phyloP scores from a whole-genome alignment of 1,140 invertebrate genomes.

The Formica selysi region DNA sequence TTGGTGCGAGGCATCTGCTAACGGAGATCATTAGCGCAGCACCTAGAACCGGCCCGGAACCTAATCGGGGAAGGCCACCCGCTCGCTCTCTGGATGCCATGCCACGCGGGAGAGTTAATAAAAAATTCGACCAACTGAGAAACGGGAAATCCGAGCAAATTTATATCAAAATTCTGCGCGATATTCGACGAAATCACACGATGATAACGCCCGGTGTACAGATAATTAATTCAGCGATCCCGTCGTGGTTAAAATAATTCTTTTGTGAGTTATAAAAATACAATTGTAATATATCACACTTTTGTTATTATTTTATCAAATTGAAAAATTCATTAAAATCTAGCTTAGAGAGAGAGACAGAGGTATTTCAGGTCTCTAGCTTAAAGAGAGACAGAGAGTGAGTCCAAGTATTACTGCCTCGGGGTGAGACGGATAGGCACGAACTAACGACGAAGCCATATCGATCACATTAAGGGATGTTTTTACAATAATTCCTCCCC shows the following conservation, averaged over 20 bases:
- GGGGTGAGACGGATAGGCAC: slow-evolving; percentile 59
- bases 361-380: too few species aligned
- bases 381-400: too few species aligned
- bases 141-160: background rate
- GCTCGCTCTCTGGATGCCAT: slow-evolving; percentile 40
- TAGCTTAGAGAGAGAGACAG: too few species aligned
- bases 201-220: background rate
- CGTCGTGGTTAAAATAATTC: background rate
- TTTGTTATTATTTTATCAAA: background rate
- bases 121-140: slow-evolving; percentile 53
- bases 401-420: background rate
- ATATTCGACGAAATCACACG: background rate
- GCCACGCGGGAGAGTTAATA: slow-evolving; percentile 38
- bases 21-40: slow-evolving; percentile 74
- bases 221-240: slow-evolving; percentile 44
- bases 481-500: slow-evolving; percentile 83
- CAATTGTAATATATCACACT: background rate
- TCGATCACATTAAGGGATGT: slow-evolving; percentile 83
- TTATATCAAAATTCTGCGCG: slow-evolving; percentile 9
- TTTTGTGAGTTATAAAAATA: too few species aligned
- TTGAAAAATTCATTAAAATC: slow-evolving; percentile 4
- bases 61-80: slow-evolving; percentile 67
- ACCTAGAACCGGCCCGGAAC: slow-evolving; percentile 65
- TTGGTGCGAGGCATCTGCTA: slow-evolving; percentile 66
- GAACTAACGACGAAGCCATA: slow-evolving; percentile 74